Evolutionary conservation across 2,888 invertebrate species (phyloP).

Genomic region (Meteorus colon): DNA sequence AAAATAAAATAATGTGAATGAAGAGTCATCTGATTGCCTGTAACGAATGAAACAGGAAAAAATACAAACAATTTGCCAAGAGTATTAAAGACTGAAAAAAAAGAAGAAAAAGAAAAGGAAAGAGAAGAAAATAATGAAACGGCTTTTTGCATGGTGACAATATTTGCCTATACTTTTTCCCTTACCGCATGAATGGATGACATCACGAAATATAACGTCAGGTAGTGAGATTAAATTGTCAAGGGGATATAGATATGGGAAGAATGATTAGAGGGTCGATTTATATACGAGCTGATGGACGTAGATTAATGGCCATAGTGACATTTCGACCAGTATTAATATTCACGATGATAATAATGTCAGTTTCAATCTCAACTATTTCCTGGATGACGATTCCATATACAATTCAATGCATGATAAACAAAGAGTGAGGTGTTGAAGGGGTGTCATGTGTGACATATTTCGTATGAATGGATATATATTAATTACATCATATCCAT

Average conservation of each 20-base stretch:
- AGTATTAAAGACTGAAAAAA: too few relatives aligned
- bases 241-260: conserved; percentile 1
- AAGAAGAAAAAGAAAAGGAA: too few relatives aligned
- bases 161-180: not conserved
- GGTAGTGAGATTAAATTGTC: conserved; percentile 2
- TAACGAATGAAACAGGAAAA: too few relatives aligned
- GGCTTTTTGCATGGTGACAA: not conserved
- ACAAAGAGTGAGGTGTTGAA: not conserved
- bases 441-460: not conserved
- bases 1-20: too few relatives aligned
- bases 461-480: conserved; percentile 7
- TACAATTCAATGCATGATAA: not conserved
- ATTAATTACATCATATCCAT: conserved; percentile 15
- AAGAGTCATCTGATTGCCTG: too few relatives aligned
- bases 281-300: conserved; percentile 1
- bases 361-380: conserved; percentile 1
- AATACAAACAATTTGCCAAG: too few relatives aligned
- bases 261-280: not conserved
- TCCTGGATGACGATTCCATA: conserved; percentile 5
- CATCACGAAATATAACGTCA: not conserved
- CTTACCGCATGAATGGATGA: not conserved
- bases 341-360: not conserved
- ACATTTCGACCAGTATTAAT: conserved; percentile 5
- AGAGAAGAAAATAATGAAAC: not conserved
- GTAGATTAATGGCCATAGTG: not conserved